phyloP scores from a whole-genome alignment of 92 coral and sea anemone species.

The Nematostella vectensis region DNA sequence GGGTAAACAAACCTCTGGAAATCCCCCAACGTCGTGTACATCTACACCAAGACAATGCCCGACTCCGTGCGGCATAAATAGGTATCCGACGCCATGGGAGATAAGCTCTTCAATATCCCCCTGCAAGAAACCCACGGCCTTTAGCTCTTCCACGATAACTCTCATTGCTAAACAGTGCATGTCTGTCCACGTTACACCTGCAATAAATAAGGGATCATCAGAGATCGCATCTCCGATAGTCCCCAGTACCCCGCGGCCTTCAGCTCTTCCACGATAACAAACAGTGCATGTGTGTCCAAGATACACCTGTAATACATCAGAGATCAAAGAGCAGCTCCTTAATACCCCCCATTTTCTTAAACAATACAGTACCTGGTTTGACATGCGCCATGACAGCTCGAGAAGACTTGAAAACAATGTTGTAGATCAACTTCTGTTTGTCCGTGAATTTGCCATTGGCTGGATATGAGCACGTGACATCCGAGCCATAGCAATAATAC shows the following conservation, averaged over 20 bases:
- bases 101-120: conserved; percentile 91
- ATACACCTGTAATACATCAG: conserved; percentile 74
- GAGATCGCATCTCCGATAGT: neutral
- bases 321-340: neutral
- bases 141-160: conserved; percentile 62
- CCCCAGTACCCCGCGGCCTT: too few relatives aligned
- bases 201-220: too few relatives aligned
- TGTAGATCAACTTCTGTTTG: conserved; percentile 82
- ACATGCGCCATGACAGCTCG: conserved; percentile 93
- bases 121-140: conserved; percentile 56
- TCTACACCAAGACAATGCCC: conserved; percentile 94
- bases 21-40: conserved; percentile 92
- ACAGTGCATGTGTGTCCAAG: conserved; percentile 94
- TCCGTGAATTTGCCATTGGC: conserved; percentile 98
- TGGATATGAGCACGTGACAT: conserved; percentile 96
- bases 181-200: conserved; percentile 88
- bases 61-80: conserved; percentile 95
- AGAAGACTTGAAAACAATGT: conserved; percentile 81
- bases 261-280: conserved; percentile 68
- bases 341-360: too few relatives aligned
- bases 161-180: conserved; percentile 92
- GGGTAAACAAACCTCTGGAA: conserved; percentile 93
- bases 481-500: conserved; percentile 90
- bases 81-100: conserved; percentile 71
- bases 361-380: conserved; percentile 95